These are phyloP conservation scores for Pteruthius melanotis DNA, from an alignment of 2,113 vertebrate species.

Conservation along the genomic window DNA sequence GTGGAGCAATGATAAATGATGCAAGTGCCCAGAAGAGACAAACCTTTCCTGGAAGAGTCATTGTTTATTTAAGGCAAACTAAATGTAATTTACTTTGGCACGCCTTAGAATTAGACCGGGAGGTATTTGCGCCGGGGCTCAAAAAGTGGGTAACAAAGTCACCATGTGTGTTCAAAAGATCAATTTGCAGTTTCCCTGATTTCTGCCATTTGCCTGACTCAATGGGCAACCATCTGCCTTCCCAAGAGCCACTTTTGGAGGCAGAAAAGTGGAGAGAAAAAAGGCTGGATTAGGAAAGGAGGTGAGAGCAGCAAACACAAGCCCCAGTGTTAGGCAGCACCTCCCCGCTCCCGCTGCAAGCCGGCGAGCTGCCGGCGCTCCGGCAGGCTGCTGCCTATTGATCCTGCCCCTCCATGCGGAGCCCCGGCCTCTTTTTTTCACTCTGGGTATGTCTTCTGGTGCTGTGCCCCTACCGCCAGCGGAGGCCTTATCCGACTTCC, in stretches of 20 bases:
- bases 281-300: background rate
- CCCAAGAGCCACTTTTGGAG: background rate
- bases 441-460: slow-evolving; percentile 3
- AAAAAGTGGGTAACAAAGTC: slow-evolving; percentile 36
- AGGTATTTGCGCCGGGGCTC: slow-evolving; percentile 33
- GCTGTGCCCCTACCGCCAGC: slow-evolving; percentile 12
- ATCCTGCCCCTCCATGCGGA: background rate
- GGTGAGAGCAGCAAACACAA: slow-evolving; percentile 7
- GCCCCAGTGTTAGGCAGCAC: background rate
- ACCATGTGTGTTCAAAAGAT: slow-evolving; percentile 22
- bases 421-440: background rate
- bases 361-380: background rate
- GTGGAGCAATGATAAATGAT: slow-evolving; percentile 74
- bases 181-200: slow-evolving; percentile 52
- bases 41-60: slow-evolving; percentile 71
- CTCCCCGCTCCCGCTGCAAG: background rate
- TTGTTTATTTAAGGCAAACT: slow-evolving; percentile 72
- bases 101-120: slow-evolving; percentile 47
- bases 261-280: background rate
- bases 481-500: slow-evolving; percentile 63
- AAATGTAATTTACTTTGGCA: slow-evolving; percentile 51
- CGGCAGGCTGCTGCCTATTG: background rate
- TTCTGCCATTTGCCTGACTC: background rate
- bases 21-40: slow-evolving; percentile 68
- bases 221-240: background rate